Evolutionary conservation across 2,797 vertebrate species (phyloP).

Genomic region (Pseudomugil tenellus): DNA sequence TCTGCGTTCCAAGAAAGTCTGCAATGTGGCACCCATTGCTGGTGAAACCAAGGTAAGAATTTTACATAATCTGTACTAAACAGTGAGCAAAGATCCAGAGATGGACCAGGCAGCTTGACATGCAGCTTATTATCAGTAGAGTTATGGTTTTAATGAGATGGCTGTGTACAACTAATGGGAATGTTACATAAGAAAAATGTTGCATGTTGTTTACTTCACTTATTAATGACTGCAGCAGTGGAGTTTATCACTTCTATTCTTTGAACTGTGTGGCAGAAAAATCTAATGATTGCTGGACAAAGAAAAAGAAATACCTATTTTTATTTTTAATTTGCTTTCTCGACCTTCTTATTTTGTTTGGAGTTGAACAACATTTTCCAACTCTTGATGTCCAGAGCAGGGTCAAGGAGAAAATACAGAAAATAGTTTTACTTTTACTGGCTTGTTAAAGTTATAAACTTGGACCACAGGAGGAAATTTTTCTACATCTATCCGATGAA

Average conservation of each 20-base stretch:
- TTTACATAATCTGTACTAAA: background rate
- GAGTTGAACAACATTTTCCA: constrained; percentile 40
- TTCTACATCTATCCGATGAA: constrained; percentile 29
- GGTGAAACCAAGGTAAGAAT: constrained; percentile 94
- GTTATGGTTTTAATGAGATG: too few relatives aligned
- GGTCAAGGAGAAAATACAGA: constrained; percentile 36
- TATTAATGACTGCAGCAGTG: constrained; percentile 41
- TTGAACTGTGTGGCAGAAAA: constrained; percentile 12
- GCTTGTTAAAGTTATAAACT: constrained; percentile 39
- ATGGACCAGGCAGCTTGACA: too few relatives aligned
- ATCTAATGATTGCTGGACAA: background rate
- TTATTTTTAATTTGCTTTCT: constrained; percentile 60
- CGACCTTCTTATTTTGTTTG: constrained; percentile 64
- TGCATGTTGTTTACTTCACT: constrained; percentile 26
- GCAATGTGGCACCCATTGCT: constrained; percentile 95
- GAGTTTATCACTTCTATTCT: constrained; percentile 5
- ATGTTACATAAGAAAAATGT: background rate
- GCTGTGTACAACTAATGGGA: too few relatives aligned
- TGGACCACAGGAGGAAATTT: constrained; percentile 18
- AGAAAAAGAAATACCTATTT: constrained; percentile 51
- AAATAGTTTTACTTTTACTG: constrained; percentile 12
- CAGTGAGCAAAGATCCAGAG: background rate
- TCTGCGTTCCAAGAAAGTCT: constrained; percentile 96
- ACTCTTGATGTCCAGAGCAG: constrained; percentile 34
- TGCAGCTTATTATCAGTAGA: too few relatives aligned